These are phyloP conservation scores for Chionomys nivalis DNA, from an alignment of 2,113 vertebrate species.

Conservation along the genomic window DNA sequence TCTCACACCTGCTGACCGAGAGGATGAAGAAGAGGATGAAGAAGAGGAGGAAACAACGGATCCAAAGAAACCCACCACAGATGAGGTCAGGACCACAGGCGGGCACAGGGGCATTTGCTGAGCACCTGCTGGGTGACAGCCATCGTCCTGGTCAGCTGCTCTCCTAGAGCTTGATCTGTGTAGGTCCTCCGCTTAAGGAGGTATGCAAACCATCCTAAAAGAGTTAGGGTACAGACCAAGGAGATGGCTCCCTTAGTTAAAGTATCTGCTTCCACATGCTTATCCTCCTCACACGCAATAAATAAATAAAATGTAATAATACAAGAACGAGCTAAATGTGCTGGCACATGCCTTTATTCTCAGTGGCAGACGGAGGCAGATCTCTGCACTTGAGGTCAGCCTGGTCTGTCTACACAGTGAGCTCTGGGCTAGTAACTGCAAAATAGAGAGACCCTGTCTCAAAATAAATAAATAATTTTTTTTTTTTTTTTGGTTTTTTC, in stretches of 20 bases:
- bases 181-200: not conserved
- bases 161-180: not conserved
- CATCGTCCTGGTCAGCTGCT: not conserved
- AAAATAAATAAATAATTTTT: not conserved
- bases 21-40: conserved; percentile 93
- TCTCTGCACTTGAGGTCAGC: not conserved
- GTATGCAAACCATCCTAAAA: not conserved
- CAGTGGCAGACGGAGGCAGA: not conserved
- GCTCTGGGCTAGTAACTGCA: not conserved
- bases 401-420: not conserved
- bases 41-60: conserved; percentile 90
- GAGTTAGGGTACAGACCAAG: not conserved
- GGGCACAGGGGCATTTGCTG: not conserved
- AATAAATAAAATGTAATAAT: not conserved
- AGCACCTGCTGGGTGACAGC: not conserved
- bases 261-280: not conserved
- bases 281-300: not conserved
- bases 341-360: not conserved
- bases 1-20: conserved; percentile 82
- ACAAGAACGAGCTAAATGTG: not conserved
- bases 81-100: conserved; percentile 87
- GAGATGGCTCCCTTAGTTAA: not conserved
- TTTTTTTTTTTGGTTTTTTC: too few relatives aligned
- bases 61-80: conserved; percentile 90
- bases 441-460: not conserved